phyloP scores from a whole-genome alignment of 2,113 vertebrate species.

The Neolamprologus longior region DNA sequence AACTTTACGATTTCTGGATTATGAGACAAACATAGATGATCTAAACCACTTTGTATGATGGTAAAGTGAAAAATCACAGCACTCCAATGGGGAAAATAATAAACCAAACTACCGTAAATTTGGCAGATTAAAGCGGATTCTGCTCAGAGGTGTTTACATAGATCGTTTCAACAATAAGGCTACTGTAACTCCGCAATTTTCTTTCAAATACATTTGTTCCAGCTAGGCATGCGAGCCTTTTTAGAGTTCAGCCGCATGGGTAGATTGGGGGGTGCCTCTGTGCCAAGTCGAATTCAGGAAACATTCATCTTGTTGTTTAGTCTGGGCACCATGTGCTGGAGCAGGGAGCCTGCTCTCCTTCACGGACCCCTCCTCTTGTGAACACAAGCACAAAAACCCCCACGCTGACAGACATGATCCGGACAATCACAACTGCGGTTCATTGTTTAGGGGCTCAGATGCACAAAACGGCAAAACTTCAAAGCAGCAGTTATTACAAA shows the following conservation, averaged over 20 bases:
- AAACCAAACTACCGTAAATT: background rate
- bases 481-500: slow-evolving; percentile 1
- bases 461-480: background rate
- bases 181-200: background rate
- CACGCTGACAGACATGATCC: background rate
- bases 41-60: background rate
- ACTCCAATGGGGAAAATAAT: background rate
- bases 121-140: background rate
- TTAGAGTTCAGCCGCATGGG: background rate
- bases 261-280: slow-evolving; percentile 2
- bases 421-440: background rate
- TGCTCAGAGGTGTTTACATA: background rate
- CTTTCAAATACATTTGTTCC: background rate
- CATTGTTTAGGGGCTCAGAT: background rate
- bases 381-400: slow-evolving; percentile 1
- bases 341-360: background rate
- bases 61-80: rapidly evolving
- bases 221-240: background rate
- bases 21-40: background rate
- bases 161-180: background rate
- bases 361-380: background rate
- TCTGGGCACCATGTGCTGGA: slow-evolving; percentile 55
- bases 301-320: slow-evolving; percentile 63
- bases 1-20: background rate
- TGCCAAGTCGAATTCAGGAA: slow-evolving; percentile 52